These are phyloP conservation scores for Ctenosaura bakeri DNA, from an alignment of 2,797 vertebrate species.

Conservation along the genomic window DNA sequence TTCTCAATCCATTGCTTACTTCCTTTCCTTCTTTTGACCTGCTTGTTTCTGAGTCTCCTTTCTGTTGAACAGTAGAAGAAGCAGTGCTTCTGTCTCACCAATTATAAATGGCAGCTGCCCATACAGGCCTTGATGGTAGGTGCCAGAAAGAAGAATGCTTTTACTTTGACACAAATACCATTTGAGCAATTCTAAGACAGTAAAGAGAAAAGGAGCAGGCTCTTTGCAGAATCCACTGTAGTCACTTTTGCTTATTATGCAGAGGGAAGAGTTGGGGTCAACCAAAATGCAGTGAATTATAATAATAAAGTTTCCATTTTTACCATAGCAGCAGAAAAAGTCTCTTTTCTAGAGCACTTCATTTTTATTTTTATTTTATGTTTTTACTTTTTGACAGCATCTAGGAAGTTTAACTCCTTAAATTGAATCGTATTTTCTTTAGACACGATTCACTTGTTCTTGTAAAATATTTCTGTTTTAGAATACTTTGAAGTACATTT, in stretches of 20 bases:
- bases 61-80: background rate
- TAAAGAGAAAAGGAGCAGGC: background rate
- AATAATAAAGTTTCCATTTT: background rate
- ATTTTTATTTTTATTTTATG: background rate
- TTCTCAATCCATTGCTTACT: background rate
- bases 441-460: conserved; percentile 15
- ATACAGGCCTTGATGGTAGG: background rate
- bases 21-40: background rate
- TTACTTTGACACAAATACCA: background rate
- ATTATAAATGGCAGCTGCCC: background rate
- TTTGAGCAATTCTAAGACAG: background rate
- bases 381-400: conserved; percentile 26
- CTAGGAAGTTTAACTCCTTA: conserved; percentile 5
- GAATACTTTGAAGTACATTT: conserved; percentile 29
- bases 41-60: background rate
- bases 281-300: conserved; percentile 20
- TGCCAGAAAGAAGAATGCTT: background rate
- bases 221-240: background rate
- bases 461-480: conserved; percentile 21
- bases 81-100: background rate
- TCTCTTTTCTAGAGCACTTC: background rate
- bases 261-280: background rate
- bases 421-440: background rate
- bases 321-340: background rate
- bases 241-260: conserved; percentile 14